Evolutionary conservation across 2,888 invertebrate species (phyloP), one percentile per base, ranked within the genome.

Genomic region (Archips xylosteana): DNA sequence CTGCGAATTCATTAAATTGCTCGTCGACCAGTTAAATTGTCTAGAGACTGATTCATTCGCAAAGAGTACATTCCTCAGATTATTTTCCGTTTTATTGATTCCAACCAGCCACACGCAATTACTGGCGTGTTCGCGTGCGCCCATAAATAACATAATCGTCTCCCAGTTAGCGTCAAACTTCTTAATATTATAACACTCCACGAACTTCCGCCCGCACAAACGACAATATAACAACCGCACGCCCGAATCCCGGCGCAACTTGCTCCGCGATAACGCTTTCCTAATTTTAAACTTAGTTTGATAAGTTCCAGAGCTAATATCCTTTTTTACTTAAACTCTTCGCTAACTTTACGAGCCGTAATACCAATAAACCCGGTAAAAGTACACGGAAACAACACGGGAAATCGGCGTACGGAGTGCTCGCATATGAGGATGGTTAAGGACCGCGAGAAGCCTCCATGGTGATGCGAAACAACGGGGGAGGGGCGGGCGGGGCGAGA

Each of bases 341-440:
- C 77, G 76, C 77, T 78, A 88, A 88, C 79, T 89, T 91, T 87
- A 86, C 83, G 83, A 85, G 81, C 83, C 87, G 76, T 85, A 78
- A 81, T 82, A 84, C 85, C 84, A 87, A 92, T 91, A 92, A 91
- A 92, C 89, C 85, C 83, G 87, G 88, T 85, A 85, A 84, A 77
- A 75, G 74, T 73, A 65, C 79, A 78, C 75, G 2, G 36, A 12
- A 32, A 45, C 65, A 57, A 59, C 45, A 47, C 57, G 13, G 36
- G 8, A 62, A 62, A 15, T n/a, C 39, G 36, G 45, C 32, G 15
- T 32, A 47, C 32, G 1, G 13, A 66, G 54, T 13, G 57, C 45
- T 47, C 65, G 71, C 39, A 65, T 71, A 65, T 51, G 65, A 60
- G 57, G 32, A 57, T 32, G 57, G 57, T 57, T 64, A 64, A 65